phyloP scores from a whole-genome alignment of 1,140 invertebrate genomes.

The Saccostrea glomerata region DNA sequence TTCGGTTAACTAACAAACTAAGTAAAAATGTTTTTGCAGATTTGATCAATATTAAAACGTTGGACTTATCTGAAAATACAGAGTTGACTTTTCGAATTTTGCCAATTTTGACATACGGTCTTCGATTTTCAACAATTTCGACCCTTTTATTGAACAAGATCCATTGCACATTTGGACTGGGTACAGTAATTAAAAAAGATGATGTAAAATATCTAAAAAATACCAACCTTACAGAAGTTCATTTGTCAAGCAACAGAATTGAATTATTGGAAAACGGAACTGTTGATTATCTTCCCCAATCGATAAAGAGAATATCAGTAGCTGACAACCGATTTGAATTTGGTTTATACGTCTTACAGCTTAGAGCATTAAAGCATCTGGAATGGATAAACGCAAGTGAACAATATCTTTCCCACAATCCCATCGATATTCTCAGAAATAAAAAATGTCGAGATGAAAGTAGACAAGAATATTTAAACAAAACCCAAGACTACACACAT shows the following conservation, averaged over 20 bases:
- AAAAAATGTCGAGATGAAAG: background rate
- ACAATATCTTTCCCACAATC: background rate
- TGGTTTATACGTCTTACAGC: too few relatives aligned
- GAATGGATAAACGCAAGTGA: too few relatives aligned
- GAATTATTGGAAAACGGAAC: background rate
- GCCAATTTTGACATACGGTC: too few relatives aligned
- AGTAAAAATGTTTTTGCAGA: background rate
- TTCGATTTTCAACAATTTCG: too few relatives aligned
- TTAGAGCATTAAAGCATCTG: too few relatives aligned
- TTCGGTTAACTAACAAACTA: too few relatives aligned
- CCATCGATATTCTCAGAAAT: background rate
- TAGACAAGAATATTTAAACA: too few relatives aligned
- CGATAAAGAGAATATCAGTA: background rate
- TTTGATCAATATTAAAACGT: background rate
- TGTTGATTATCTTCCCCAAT: background rate
- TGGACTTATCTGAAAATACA: too few relatives aligned
- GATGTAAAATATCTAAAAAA: background rate
- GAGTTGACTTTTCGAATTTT: too few relatives aligned
- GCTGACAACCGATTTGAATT: background rate
- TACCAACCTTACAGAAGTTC: background rate
- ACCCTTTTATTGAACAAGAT: too few relatives aligned
- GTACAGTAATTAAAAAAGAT: background rate
- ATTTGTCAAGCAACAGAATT: background rate
- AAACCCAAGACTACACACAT: too few relatives aligned
- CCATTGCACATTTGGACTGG: too few relatives aligned